Conservation (phyloP, 2,113 vertebrate genomes). For the Arenaria interpres region DNA sequence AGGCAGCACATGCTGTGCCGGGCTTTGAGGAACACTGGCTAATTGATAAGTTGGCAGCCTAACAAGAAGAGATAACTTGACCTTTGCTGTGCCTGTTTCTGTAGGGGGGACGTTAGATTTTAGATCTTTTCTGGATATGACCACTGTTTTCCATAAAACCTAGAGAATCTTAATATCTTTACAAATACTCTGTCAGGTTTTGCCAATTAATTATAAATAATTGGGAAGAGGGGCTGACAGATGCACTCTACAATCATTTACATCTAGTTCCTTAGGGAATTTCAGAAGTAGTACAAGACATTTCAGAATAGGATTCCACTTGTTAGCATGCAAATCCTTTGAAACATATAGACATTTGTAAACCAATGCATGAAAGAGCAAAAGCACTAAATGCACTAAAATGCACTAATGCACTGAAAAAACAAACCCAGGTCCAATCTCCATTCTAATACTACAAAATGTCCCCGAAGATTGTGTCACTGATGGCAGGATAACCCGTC, state of each 20-base stretch:
- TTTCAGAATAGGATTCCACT: not conserved
- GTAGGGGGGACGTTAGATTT: not conserved
- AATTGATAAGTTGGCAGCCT: not conserved
- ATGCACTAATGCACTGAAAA: not conserved
- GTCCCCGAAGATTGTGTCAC: not conserved
- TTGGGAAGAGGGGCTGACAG: not conserved
- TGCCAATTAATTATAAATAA: not conserved
- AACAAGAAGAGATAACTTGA: not conserved
- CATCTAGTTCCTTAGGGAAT: not conserved
- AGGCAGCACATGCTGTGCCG: not conserved
- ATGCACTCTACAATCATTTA: not conserved
- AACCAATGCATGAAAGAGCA: not conserved
- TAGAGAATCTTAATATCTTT: not conserved
- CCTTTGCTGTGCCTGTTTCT: not conserved
- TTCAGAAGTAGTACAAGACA: not conserved
- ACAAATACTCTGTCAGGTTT: not conserved
- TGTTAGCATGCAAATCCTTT: not conserved
- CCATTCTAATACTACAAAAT: not conserved
- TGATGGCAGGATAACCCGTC: not conserved
- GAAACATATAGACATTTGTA: not conserved
- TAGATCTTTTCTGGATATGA: not conserved
- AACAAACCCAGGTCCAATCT: not conserved
- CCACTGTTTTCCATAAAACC: not conserved
- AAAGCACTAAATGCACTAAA: not conserved
- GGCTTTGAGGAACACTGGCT: not conserved